Percentiles rank a stretch among this genome's conserved stretches.
phyloP scores from a whole-genome alignment of 2,113 vertebrate species.

The Phyllostomus discolor region DNA sequence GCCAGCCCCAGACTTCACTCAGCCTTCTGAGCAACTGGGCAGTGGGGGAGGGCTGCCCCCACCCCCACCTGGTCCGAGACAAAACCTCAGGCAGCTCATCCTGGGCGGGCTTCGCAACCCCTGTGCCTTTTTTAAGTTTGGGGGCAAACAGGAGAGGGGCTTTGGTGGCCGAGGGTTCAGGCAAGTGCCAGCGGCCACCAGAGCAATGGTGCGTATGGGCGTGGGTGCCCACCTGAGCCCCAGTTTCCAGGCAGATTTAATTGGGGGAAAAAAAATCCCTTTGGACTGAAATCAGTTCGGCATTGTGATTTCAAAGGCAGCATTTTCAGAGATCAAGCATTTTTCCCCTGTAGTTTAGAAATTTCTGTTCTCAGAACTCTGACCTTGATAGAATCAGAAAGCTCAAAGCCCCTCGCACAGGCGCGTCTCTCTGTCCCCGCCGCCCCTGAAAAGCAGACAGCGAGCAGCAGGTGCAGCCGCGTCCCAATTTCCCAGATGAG shows the following conservation, averaged over 20 bases:
- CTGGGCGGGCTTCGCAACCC: accelerated
- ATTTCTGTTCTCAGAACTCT: constrained; percentile 73
- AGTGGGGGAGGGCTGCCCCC: neutral
- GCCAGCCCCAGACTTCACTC: neutral
- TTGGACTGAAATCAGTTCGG: constrained; percentile 43
- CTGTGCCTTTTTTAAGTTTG: neutral
- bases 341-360: constrained; percentile 67
- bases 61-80: accelerated
- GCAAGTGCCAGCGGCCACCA: neutral
- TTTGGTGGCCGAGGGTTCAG: neutral
- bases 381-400: constrained; percentile 70
- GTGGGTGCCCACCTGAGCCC: neutral
- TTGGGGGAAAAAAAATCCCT: constrained; percentile 39
- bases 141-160: neutral
- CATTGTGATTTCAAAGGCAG: constrained; percentile 64
- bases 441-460: constrained; percentile 53
- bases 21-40: neutral
- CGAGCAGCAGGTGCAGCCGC: constrained; percentile 2
- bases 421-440: neutral
- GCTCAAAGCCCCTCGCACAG: constrained; percentile 59
- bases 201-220: neutral
- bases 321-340: constrained; percentile 68
- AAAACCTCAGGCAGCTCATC: too few species aligned
- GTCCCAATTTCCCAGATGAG: constrained; percentile 47
- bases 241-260: constrained; percentile 59